Conservation (phyloP, 2,113 vertebrate species). For the Melanerpes formicivorus region DNA sequence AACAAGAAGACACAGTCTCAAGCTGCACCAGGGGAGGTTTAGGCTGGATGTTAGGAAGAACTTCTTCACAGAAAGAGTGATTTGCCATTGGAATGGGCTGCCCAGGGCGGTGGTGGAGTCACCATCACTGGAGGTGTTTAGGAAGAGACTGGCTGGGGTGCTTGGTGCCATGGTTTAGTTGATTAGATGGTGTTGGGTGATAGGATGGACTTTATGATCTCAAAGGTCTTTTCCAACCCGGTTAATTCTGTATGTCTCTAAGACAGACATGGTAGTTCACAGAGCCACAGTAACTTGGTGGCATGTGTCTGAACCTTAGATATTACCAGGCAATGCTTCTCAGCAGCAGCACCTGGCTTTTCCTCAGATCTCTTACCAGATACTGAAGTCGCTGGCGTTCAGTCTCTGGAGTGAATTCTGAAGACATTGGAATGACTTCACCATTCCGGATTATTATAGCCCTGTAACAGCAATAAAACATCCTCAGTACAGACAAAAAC, state of each 20-base stretch:
- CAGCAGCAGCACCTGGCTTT: not conserved
- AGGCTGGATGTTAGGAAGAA: no score
- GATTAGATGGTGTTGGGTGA: no score
- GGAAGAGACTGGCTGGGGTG: no score
- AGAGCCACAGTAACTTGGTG: not conserved
- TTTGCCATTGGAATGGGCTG: no score
- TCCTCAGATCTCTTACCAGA: constrained; percentile 82
- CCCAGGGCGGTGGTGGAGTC: no score
- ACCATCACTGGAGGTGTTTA: no score
- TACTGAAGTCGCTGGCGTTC: constrained; percentile 96
- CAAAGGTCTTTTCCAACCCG: no score
- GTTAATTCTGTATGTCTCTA: not conserved
- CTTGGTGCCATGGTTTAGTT: no score
- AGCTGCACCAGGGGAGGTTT: no score
- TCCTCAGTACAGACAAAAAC: not conserved
- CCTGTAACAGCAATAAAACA: constrained; percentile 76
- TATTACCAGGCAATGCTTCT: not conserved
- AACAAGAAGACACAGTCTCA: no score
- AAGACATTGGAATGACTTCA: constrained; percentile 92
- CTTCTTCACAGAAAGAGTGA: no score
- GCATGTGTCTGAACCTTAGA: not conserved
- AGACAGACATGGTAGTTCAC: not conserved
- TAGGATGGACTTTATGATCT: no score
- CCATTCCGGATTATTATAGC: constrained; percentile 92
- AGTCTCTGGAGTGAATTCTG: constrained; percentile 95